Conservation (phyloP, 2,888 invertebrate species). For the Helicoverpa assulta region DNA sequence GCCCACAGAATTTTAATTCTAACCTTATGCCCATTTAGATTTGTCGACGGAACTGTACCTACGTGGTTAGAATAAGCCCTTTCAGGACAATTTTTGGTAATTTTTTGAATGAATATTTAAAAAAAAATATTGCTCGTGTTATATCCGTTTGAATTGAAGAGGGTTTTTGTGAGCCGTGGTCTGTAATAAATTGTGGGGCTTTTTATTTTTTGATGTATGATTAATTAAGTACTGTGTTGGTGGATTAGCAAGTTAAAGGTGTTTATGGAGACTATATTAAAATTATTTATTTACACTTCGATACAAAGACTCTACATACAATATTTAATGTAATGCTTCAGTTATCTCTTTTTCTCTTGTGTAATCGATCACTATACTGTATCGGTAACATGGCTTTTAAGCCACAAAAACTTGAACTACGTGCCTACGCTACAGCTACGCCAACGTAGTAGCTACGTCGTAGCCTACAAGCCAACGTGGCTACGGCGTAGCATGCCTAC, state of each 20-base stretch:
- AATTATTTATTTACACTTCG: neutral
- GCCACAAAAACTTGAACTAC: neutral
- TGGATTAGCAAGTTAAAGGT: no score
- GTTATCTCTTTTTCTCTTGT: neutral
- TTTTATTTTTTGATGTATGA: no score
- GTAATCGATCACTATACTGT: neutral
- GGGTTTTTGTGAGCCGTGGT: neutral
- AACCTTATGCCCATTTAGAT: slow-evolving; percentile 81
- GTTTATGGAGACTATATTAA: neutral
- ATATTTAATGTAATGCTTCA: neutral
- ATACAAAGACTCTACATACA: no score
- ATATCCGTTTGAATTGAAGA: slow-evolving; percentile 9
- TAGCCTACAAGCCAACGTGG: slow-evolving; percentile 15
- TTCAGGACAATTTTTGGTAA: slow-evolving; percentile 38
- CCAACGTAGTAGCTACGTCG: no score
- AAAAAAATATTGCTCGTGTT: slow-evolving; percentile 29
- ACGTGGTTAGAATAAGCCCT: slow-evolving; percentile 71
- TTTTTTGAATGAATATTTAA: slow-evolving; percentile 44
- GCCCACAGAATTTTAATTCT: slow-evolving; percentile 86
- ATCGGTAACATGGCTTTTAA: neutral
- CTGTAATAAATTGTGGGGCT: no score
- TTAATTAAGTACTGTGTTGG: no score
- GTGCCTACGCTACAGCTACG: neutral
- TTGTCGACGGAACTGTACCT: slow-evolving; percentile 76
- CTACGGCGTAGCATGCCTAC: slow-evolving; percentile 42